These are phyloP conservation scores for Willowsia nigromaculata DNA, from an alignment of 2,888 invertebrate genomes.

Conservation along the genomic window DNA sequence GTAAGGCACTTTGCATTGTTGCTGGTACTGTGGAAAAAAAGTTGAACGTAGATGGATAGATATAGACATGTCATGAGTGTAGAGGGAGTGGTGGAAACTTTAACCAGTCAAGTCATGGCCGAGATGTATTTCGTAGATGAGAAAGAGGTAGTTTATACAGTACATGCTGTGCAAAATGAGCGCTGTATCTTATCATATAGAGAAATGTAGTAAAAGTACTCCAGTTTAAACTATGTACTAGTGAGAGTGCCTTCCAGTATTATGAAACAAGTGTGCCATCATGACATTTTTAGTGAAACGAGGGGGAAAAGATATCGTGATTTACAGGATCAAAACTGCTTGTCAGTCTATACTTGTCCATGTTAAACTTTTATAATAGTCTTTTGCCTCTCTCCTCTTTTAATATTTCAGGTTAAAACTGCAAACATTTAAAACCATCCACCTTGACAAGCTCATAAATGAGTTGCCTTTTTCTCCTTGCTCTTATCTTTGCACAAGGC, in stretches of 20 bases:
- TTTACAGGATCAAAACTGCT: constrained; percentile 49
- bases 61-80: neutral
- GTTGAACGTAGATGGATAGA: constrained; percentile 17
- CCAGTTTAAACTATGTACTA: neutral
- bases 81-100: constrained; percentile 31
- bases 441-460: constrained; percentile 4
- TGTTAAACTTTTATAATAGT: constrained; percentile 13
- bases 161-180: neutral
- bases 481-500: neutral
- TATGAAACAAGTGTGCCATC: neutral
- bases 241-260: neutral
- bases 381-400: neutral
- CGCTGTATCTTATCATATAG: neutral
- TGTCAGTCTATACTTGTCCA: constrained; percentile 14
- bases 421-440: constrained; percentile 33
- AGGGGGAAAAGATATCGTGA: constrained; percentile 35
- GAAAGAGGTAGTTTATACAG: neutral
- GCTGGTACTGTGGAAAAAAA: neutral
- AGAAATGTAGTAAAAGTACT: neutral
- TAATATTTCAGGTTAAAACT: neutral
- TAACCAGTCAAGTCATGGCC: constrained; percentile 6
- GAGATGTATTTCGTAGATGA: constrained; percentile 19
- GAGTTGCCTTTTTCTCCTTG: neutral
- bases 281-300: constrained; percentile 5
- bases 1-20: neutral